Evolutionary conservation across 2,113 vertebrate genomes (phyloP), one percentile per base, ranked within the genome.

Genomic region (Cephalopholis sonnerati): DNA sequence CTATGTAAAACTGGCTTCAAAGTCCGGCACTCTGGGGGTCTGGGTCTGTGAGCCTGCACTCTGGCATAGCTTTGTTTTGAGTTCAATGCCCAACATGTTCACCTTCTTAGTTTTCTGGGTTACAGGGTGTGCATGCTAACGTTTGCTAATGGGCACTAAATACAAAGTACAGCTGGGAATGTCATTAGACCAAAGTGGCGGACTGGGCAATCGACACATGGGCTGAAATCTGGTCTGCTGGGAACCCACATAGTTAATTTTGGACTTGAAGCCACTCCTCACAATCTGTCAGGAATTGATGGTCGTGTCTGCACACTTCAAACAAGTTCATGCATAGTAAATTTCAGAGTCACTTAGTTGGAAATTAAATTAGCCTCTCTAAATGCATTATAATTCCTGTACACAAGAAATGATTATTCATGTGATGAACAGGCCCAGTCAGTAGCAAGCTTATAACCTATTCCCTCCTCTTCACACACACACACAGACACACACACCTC

Each of bases 371-470:
- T 55, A 36, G 65, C 53, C 50, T 62, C 18, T 75, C 24, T 73
- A 74, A 83, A 89, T 80, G 82, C 61, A 29, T 83, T 36, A 68
- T 78, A 85, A 75, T 80, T 84, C 64, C 48, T 73, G 41, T 62
- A 78, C 77, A 83, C 57, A 65, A 79, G 50, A 72, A 71, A 79
- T 79, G 8, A 75, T 73, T 69, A 74, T 77, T 66, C 68, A 67
- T 80, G 39, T 74, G 68, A 87, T 77, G 32, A 80, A 71, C 73
- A 67, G 51, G 25, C 20, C 53, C 48, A 63, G 20, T 73, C 39
- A 66, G 44, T 46, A 54, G 63, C 46, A 75, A 61, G 79, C 70
- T 18, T 53, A 78, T 12, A 17, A 76, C 41, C 51, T 58, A 32
- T 63, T 68, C 29, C 32, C 48, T 64, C 27, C 65, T 39, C 58